Conservation (phyloP, 1,140 invertebrate species). For the Hyphantria cunea region DNA sequence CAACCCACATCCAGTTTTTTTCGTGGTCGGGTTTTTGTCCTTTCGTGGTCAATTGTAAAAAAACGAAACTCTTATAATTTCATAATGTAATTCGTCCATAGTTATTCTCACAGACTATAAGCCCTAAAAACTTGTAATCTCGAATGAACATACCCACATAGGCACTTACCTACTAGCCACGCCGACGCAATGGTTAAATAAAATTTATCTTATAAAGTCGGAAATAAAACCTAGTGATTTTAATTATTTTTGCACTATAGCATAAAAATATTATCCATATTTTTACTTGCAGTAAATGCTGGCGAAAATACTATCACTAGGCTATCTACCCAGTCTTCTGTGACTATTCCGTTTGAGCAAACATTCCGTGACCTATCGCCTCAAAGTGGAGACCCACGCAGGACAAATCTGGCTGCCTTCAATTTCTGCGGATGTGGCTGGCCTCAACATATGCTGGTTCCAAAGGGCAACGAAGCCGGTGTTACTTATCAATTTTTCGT, state of each 20-base stretch:
- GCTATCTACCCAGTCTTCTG: slow-evolving; percentile 85
- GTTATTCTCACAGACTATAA: too few relatives aligned
- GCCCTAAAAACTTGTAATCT: too few relatives aligned
- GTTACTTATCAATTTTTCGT: slow-evolving; percentile 88
- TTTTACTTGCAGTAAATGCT: slow-evolving; percentile 82
- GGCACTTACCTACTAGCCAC: too few relatives aligned
- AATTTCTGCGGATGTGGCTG: slow-evolving; percentile 94
- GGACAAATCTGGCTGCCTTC: slow-evolving; percentile 80
- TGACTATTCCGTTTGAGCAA: slow-evolving; percentile 88
- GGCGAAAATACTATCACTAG: slow-evolving; percentile 86
- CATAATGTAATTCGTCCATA: too few relatives aligned
- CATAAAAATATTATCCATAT: not conserved
- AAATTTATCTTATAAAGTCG: too few relatives aligned
- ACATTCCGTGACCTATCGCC: slow-evolving; percentile 86
- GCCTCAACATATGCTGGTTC: slow-evolving; percentile 92
- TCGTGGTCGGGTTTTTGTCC: too few relatives aligned
- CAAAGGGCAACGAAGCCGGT: slow-evolving; percentile 88
- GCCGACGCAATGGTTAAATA: too few relatives aligned
- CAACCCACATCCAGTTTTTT: too few relatives aligned
- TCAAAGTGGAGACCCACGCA: slow-evolving; percentile 74
- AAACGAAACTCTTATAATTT: too few relatives aligned
- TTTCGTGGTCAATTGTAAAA: too few relatives aligned
- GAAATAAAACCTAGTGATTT: too few relatives aligned
- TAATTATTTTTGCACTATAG: not conserved
- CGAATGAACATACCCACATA: too few relatives aligned